Percentiles rank a stretch among this genome's conserved stretches.
phyloP scores from a whole-genome alignment of 2,888 invertebrate species.

The Apodemia mormo region DNA sequence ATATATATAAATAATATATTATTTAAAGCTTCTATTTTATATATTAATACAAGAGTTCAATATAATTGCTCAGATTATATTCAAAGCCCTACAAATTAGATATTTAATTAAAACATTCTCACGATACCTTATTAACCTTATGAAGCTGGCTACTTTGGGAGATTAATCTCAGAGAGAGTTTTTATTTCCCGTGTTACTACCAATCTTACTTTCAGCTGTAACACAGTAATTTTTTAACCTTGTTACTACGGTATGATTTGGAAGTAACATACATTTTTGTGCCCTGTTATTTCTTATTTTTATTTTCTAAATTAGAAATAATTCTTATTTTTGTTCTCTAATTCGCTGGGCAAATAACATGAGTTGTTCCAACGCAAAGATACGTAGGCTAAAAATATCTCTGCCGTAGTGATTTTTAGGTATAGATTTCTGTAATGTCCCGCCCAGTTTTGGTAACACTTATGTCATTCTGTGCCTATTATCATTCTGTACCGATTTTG shows the following conservation, averaged over 20 bases:
- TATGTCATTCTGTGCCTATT: too few relatives aligned
- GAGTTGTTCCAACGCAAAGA: too few relatives aligned
- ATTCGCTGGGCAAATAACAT: too few relatives aligned
- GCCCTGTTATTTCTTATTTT: not conserved
- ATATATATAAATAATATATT: too few relatives aligned
- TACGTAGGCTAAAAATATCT: too few relatives aligned
- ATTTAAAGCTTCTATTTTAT: too few relatives aligned
- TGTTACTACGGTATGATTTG: not conserved
- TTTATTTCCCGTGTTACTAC: not conserved
- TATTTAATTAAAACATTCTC: not conserved
- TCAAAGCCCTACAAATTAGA: not conserved
- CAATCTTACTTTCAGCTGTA: constrained; percentile 2
- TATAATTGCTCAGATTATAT: not conserved
- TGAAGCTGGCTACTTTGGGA: not conserved
- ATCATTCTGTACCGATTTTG: too few relatives aligned
- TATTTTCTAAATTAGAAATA: not conserved
- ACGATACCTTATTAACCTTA: not conserved
- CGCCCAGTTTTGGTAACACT: too few relatives aligned
- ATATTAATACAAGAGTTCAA: not conserved
- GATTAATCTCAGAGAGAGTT: not conserved
- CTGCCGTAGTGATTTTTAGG: too few relatives aligned
- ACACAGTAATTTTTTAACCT: constrained; percentile 1
- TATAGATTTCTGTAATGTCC: too few relatives aligned
- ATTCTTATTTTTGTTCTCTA: too few relatives aligned
- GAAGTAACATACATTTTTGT: not conserved